Conservation (phyloP, 2,113 vertebrate species). For the Pollachius pollachius region DNA sequence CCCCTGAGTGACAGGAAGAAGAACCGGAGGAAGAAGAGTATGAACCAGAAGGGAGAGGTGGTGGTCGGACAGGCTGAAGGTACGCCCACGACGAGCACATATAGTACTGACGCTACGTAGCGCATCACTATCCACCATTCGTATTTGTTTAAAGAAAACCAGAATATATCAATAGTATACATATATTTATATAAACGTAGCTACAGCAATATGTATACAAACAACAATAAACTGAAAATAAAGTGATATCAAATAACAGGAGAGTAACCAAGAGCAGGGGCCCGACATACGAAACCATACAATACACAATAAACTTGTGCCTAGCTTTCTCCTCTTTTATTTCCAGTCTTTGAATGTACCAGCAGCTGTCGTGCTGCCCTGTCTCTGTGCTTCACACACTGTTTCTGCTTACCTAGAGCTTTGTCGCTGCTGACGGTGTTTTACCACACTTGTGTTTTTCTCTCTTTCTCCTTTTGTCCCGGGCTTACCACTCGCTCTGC, state of each 20-base stretch:
- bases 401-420: background rate
- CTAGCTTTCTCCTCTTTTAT: background rate
- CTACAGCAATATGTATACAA: too few relatives aligned
- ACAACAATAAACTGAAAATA: too few relatives aligned
- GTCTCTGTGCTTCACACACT: slow-evolving; percentile 24
- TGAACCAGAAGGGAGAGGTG: slow-evolving; percentile 87
- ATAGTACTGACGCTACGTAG: too few relatives aligned
- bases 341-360: background rate
- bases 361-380: slow-evolving; percentile 5
- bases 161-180: too few relatives aligned
- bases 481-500: slow-evolving; percentile 76
- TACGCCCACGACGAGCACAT: slow-evolving; percentile 33
- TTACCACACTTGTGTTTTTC: slow-evolving; percentile 57
- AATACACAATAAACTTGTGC: too few relatives aligned
- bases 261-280: too few relatives aligned
- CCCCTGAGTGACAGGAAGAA: slow-evolving; percentile 92
- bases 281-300: too few relatives aligned
- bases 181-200: too few relatives aligned
- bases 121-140: too few relatives aligned
- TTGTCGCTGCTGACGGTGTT: background rate
- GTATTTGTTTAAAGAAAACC: too few relatives aligned
- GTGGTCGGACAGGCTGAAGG: slow-evolving; percentile 90
- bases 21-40: slow-evolving; percentile 90
- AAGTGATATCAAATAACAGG: too few relatives aligned
- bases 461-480: slow-evolving; percentile 49